These are phyloP conservation scores for Musca domestica DNA, from an alignment of 1,140 invertebrate genomes.

Conservation along the genomic window DNA sequence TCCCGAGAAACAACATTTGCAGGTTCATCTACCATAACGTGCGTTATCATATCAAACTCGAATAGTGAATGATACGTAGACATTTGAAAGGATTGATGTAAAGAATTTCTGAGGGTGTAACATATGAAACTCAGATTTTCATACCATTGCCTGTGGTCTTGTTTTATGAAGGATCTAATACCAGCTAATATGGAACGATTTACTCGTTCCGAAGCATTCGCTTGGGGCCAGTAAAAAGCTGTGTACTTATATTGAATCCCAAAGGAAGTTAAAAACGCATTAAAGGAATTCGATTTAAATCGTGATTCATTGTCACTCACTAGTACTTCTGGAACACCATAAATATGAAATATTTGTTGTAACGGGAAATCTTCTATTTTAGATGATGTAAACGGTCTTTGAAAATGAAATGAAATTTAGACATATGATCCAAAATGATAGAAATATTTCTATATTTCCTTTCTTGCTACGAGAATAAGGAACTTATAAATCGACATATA, in stretches of 20 bases:
- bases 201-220: constrained; percentile 17
- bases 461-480: constrained; percentile 9
- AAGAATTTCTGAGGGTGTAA: neutral
- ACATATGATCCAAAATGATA: too few species aligned
- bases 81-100: neutral
- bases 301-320: neutral
- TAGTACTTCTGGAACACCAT: constrained; percentile 13
- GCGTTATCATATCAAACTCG: too few species aligned
- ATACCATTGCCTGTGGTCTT: constrained; percentile 12
- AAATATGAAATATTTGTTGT: constrained; percentile 1
- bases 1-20: too few species aligned
- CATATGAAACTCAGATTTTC: constrained; percentile 2
- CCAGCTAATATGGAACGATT: constrained; percentile 15
- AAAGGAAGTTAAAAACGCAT: neutral
- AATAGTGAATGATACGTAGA: constrained; percentile 9
- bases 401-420: too few species aligned
- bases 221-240: too few species aligned
- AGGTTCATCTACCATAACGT: too few species aligned
- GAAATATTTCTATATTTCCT: too few species aligned
- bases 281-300: too few species aligned
- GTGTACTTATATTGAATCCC: constrained; percentile 7
- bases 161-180: neutral
- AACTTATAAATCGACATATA: constrained; percentile 16
- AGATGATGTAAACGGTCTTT: too few species aligned
- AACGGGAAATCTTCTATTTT: neutral